Percentiles rank a stretch among this genome's conserved stretches.
Evolutionary conservation across 2,113 vertebrate genomes (phyloP).

Genomic region (Petrocephalus microphthalmus): DNA sequence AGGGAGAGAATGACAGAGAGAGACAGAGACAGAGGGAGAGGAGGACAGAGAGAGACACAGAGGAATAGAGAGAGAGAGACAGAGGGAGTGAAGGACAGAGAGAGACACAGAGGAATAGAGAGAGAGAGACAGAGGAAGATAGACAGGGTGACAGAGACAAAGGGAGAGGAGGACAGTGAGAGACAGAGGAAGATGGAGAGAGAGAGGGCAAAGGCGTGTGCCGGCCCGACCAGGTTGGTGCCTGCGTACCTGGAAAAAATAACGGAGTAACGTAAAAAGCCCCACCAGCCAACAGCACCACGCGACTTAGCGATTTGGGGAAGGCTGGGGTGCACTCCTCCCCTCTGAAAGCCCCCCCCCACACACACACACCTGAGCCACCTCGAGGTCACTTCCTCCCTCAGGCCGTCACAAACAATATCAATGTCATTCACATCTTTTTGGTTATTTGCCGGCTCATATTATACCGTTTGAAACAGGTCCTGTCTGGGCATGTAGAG

Average conservation of each 20-base stretch:
- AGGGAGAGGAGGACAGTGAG: not conserved
- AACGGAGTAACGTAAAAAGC: not conserved
- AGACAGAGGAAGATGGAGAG: not conserved
- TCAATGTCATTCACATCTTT: not conserved
- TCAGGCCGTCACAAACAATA: not conserved
- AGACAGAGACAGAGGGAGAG: not conserved
- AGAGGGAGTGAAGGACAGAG: not conserved
- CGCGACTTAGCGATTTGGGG: not conserved
- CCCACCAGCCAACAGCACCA: not conserved
- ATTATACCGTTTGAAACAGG: not conserved
- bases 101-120: not conserved
- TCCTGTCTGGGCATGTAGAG: not conserved
- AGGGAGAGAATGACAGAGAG: not conserved
- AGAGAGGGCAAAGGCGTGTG: not conserved
- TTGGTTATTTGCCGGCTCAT: not conserved
- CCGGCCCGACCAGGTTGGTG: not conserved
- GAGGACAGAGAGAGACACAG: too few species aligned
- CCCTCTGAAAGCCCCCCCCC: not conserved
- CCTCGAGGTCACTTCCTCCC: not conserved
- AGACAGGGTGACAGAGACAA: too few species aligned
- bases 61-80: not conserved
- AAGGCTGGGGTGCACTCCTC: not conserved
- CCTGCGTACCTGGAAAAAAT: not conserved
- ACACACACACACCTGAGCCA: not conserved
- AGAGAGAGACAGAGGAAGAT: too few species aligned